Evolutionary conservation across 2,888 invertebrate genomes (phyloP).

Genomic region (Philaethria dido): DNA sequence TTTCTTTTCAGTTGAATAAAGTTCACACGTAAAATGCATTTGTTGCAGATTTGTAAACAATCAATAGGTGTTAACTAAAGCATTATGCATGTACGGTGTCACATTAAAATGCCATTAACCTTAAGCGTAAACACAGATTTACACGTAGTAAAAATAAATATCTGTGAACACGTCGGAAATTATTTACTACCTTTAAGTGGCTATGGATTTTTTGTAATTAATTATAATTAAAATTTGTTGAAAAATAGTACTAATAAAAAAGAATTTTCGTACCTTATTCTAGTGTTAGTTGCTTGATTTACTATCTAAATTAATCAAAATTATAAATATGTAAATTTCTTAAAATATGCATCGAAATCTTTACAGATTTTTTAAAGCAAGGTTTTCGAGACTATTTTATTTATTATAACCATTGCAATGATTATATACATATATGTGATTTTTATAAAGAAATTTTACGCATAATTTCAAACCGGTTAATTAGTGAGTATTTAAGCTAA

Average conservation of each 20-base stretch:
- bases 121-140: conserved; percentile 30
- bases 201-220: not conserved
- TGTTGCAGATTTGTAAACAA: not conserved
- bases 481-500: conserved; percentile 24
- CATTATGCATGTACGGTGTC: conserved; percentile 33
- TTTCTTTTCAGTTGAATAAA: not conserved
- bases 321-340: not conserved
- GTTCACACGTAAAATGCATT: conserved; percentile 14
- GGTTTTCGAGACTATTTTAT: no score
- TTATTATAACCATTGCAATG: not conserved
- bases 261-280: not conserved
- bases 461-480: conserved; percentile 11
- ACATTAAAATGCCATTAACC: conserved; percentile 40
- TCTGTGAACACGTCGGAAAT: conserved; percentile 9
- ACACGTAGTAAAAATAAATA: conserved; percentile 17
- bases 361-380: not conserved
- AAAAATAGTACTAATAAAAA: not conserved
- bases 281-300: not conserved
- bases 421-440: not conserved
- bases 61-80: conserved; percentile 21
- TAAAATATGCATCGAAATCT: not conserved
- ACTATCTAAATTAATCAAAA: not conserved
- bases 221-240: not conserved
- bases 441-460: conserved; percentile 13
- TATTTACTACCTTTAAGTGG: conserved; percentile 6